Percentiles rank a stretch among this genome's conserved stretches.
Conservation (phyloP, 2,797 vertebrate genomes). For the Enteromius paludinosus region DNA sequence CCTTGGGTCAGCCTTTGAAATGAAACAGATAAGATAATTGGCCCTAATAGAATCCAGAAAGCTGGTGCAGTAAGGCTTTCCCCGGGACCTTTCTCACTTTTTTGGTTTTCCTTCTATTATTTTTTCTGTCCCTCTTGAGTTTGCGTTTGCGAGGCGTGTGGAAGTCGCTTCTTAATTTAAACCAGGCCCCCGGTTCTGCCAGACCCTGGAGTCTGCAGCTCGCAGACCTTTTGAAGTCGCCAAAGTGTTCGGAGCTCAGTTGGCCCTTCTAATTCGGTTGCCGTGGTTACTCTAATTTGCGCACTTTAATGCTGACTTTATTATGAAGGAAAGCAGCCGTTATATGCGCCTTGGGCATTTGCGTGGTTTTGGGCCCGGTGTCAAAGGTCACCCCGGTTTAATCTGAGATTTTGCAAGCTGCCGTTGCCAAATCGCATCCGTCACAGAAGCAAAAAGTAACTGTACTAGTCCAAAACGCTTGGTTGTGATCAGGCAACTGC, state of each 20-base stretch:
- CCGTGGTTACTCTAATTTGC: conserved; percentile 99
- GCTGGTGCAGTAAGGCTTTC: conserved; percentile 80
- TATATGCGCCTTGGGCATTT: conserved; percentile 97
- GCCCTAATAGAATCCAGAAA: conserved; percentile 99
- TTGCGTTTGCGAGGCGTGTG: conserved; percentile 95
- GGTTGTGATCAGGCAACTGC: conserved; percentile 5
- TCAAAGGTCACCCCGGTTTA: conserved; percentile 91
- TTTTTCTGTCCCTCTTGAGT: conserved; percentile 85
- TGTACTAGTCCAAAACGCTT: conserved; percentile 3
- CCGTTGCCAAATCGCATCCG: conserved; percentile 20
- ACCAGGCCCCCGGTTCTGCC: conserved; percentile 89
- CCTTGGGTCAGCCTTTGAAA: conserved; percentile 94
- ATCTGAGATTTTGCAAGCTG: conserved; percentile 75
- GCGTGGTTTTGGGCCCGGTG: conserved; percentile 92
- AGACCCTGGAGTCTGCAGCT: conserved; percentile 86
- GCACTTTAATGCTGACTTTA: conserved; percentile 96
- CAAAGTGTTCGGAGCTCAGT: conserved; percentile 90
- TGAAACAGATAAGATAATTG: conserved; percentile 99
- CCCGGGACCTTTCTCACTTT: conserved; percentile 64
- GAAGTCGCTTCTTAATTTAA: conserved; percentile 95
- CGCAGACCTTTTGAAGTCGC: conserved; percentile 98
- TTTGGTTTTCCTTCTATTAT: conserved; percentile 64
- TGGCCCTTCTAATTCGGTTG: conserved; percentile 89
- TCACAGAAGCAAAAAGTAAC: conserved; percentile 32
- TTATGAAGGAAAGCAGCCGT: conserved; percentile 97